Evolutionary conservation across 2,888 invertebrate species (phyloP).

Genomic region (Drosophila tripunctata): DNA sequence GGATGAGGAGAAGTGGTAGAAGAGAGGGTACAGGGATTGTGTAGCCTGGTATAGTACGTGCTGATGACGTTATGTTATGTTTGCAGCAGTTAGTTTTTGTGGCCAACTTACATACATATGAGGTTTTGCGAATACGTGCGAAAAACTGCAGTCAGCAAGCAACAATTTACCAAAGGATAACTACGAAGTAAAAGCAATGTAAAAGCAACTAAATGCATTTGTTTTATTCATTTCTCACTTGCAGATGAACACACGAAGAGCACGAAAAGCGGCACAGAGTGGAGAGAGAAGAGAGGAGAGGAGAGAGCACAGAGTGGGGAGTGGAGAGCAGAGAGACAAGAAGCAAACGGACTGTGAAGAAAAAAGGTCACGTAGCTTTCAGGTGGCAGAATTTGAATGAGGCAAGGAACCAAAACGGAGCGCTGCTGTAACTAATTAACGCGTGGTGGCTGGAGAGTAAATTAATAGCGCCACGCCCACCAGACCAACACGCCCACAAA

Average conservation of each 20-base stretch:
- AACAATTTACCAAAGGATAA: not conserved
- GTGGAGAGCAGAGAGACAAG: not conserved
- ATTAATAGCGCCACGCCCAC: constrained; percentile 27
- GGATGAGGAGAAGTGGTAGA: no score
- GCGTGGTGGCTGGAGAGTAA: constrained; percentile 22
- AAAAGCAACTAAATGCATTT: constrained; percentile 33
- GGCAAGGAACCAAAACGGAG: not conserved
- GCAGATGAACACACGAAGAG: constrained; percentile 35
- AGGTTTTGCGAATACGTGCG: constrained; percentile 13
- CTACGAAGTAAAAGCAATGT: not conserved
- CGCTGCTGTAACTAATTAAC: constrained; percentile 37
- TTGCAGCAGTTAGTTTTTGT: constrained; percentile 23
- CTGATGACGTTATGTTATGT: constrained; percentile 7
- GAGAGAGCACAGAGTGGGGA: not conserved
- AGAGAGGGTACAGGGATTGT: no score
- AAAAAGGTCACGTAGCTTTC: constrained; percentile 16
- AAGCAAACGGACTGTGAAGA: not conserved
- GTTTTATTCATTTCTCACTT: constrained; percentile 53
- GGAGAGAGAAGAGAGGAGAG: not conserved
- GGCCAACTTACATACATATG: constrained; percentile 6
- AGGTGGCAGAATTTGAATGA: constrained; percentile 2
- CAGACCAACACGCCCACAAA: not conserved
- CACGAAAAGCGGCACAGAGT: constrained; percentile 1
- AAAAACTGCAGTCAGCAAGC: constrained; percentile 7
- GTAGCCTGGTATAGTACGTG: no score